These are phyloP conservation scores for Agonopterix heracliana DNA, from an alignment of 2,888 invertebrate species.

Conservation along the genomic window DNA sequence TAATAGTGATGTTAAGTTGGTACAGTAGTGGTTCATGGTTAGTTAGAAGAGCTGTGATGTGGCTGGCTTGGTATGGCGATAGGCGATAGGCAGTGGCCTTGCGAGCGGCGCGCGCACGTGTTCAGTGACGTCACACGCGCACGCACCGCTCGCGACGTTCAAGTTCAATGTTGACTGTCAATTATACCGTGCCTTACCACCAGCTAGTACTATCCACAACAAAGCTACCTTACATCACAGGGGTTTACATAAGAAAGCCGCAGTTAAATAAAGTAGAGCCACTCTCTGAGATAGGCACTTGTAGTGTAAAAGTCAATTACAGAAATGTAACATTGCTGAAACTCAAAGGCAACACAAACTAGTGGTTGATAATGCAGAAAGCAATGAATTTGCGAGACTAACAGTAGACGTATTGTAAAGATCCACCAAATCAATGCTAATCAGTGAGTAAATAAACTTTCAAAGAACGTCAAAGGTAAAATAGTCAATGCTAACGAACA, in stretches of 20 bases:
- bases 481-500: neutral
- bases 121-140: constrained; percentile 55
- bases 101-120: constrained; percentile 37
- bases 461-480: no score
- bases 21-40: neutral
- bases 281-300: no score
- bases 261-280: no score
- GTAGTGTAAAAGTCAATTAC: no score
- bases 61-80: constrained; percentile 16
- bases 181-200: constrained; percentile 49
- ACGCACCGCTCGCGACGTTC: constrained; percentile 47
- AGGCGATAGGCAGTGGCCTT: constrained; percentile 40
- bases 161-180: constrained; percentile 72
- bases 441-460: no score
- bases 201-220: constrained; percentile 20
- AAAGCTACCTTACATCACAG: neutral
- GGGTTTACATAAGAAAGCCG: no score
- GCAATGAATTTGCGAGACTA: no score
- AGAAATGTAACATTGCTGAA: no score
- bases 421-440: no score
- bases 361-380: no score
- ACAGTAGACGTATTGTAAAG: no score
- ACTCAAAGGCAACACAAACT: no score
- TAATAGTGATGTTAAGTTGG: neutral
- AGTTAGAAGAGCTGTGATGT: constrained; percentile 22